These are phyloP conservation scores for Lanius ludovicianus DNA, from an alignment of 2,113 vertebrate species.

Conservation along the genomic window DNA sequence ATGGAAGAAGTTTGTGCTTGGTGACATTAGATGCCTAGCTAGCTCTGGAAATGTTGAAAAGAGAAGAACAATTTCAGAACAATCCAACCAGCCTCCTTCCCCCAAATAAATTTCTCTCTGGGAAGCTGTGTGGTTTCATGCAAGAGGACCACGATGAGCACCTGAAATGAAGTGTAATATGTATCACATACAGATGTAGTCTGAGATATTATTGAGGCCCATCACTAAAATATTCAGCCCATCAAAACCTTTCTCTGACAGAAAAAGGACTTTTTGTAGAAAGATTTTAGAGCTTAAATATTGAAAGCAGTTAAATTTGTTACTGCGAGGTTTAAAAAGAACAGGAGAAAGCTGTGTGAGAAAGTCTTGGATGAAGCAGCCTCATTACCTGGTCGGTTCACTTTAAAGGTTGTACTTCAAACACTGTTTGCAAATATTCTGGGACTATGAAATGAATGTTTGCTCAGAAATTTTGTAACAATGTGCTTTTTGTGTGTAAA, in stretches of 20 bases:
- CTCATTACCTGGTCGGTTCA: not conserved
- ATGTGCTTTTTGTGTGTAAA: not conserved
- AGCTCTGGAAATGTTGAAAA: not conserved
- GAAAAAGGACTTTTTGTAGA: not conserved
- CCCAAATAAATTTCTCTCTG: not conserved
- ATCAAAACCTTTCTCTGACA: not conserved
- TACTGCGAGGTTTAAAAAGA: not conserved
- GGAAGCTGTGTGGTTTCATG: not conserved
- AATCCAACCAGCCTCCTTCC: not conserved
- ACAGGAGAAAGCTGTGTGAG: not conserved
- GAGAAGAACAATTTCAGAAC: not conserved
- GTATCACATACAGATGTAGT: not conserved
- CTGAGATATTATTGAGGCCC: accelerated
- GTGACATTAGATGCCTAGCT: not conserved
- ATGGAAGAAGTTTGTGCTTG: not conserved
- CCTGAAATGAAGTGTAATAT: not conserved
- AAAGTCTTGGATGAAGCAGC: not conserved
- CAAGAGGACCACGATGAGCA: not conserved
- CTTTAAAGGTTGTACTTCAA: not conserved
- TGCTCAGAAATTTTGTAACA: not conserved
- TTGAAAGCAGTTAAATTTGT: not conserved
- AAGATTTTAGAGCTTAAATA: not conserved
- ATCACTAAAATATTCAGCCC: not conserved
- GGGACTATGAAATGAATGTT: not conserved
- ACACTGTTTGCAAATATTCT: not conserved